Evolutionary conservation across 2,888 invertebrate species (phyloP), one percentile per base, ranked within the genome.

Genomic region (Plebejus anna): DNA sequence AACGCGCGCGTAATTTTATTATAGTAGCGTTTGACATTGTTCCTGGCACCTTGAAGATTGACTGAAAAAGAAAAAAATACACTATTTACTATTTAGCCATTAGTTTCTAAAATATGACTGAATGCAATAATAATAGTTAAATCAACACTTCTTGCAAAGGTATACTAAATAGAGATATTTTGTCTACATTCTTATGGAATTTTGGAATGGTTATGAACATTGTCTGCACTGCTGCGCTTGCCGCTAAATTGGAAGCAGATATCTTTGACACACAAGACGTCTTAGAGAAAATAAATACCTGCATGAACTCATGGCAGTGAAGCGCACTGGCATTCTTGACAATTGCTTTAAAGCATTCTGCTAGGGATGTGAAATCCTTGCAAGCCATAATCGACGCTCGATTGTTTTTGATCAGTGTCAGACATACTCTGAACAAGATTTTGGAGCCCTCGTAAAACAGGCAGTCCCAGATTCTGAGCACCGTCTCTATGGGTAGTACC

Each of bases 401-500:
- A 85, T 97, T 97, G 77, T 95, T 94, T 83, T 96, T 96, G 79
- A 99, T 96, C 82, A 99, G 94, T 11, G 98, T 96, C 80, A 99
- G 86, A 76, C 97, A 98, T 2, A 98, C 98, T 81, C 98, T 95
- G 87, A 99, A 97, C 81, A 99, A 94, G 81, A 99, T 96, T 92
- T 98, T 98, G 78, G 97, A 97, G 70, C 99, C 99, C 90, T 99
- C 99, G 83, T 97, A 97, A 92, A 99, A 98, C 78, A 99, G 92
- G 85, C 98, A 98, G 90, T 99, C 99, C 98, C 99, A 99, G 90
- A 99, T 97, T 84, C 99, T 95, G 36, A 98, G 94, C 70, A 98
- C 98, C 7, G 99, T 99, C 96, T 99, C 98, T 78, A 97, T 96
- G 0, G 98, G 98, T 78, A 99, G 94, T 76, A 98, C 98, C 94